Percentiles rank a stretch among this genome's conserved stretches.
Conservation (phyloP, 2,113 vertebrate genomes). For the Forbesichthys agassizii region DNA sequence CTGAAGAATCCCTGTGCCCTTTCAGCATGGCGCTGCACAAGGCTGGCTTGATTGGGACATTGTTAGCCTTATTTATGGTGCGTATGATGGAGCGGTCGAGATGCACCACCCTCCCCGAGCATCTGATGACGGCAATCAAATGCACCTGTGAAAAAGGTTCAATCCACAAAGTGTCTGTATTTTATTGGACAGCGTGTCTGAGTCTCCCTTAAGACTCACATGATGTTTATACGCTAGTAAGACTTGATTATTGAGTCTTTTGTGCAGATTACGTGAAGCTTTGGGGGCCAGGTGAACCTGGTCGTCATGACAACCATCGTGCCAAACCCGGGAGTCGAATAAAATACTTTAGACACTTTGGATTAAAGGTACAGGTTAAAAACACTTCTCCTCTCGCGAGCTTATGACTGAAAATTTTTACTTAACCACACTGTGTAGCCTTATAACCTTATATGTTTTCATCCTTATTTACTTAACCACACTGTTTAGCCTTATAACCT, state of each 20-base stretch:
- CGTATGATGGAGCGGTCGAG: background rate
- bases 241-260: conserved; percentile 55
- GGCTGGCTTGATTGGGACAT: conserved; percentile 54
- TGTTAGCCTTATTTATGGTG: conserved; percentile 39
- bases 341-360: conserved; percentile 19
- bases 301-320: conserved; percentile 12
- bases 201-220: conserved; percentile 52
- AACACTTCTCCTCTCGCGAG: too few species aligned
- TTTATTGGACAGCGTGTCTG: background rate
- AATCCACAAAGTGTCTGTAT: conserved; percentile 15
- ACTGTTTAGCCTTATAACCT: too few species aligned
- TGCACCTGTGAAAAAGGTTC: conserved; percentile 12
- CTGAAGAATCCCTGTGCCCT: conserved; percentile 42
- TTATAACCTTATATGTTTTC: too few species aligned
- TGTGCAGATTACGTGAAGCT: conserved; percentile 47
- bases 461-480: too few species aligned
- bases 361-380: too few species aligned
- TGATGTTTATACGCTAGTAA: conserved; percentile 56
- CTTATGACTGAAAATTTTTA: too few species aligned
- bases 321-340: conserved; percentile 27
- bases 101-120: background rate
- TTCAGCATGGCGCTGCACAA: conserved; percentile 51
- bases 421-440: too few species aligned
- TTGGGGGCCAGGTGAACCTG: conserved; percentile 33
- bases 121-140: conserved; percentile 6